Evolutionary conservation across 64 coral and sea anemone species (phyloP), one percentile per base, ranked within the genome.

Genomic region (Catalaphyllia jardinei): DNA sequence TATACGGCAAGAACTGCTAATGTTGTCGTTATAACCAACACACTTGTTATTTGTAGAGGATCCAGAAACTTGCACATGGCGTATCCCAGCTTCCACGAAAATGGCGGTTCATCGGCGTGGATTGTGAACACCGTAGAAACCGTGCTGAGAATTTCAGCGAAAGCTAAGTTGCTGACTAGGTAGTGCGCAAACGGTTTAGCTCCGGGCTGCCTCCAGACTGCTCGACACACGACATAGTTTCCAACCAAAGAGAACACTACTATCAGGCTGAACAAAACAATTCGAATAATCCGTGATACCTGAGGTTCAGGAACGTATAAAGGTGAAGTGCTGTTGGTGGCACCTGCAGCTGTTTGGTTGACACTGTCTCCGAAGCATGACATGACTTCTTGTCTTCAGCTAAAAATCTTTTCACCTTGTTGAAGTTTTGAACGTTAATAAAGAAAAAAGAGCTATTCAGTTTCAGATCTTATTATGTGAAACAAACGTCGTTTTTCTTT

Each of bases 81-180:
- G n/a, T 75, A 71, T 13, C 95, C 95, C 52, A 96, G 93, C 31
- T 79, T 73, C 95, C 95, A 96, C n/a, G 86, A 77, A 29, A 80
- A 78, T 25, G 75, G 63, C 72, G 80, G 50, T 27, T 96, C 95
- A 31, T 93, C 77, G 46, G 79, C 86, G 42, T 86, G 77, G 27
- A 75, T 76, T 30, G 74, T 65, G 14, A 93, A 93, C 22, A 76
- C 72, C 29, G 93, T 49, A 4, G 82, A 80, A 4, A 84, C 0
- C 4, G 82, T 93, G 75, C 89, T 91, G 28, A 93, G 82, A 10
- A 96, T 92, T 65, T 96, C 95, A 20, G 95, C 95, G 29, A 87
- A 73, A 8, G 91, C 95, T 29, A 96, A 89, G 39, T 91, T 93
- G 10, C 91, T 90, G 31, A 96, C 91, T 42, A 96, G 54, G 74